These are phyloP conservation scores for Acanthis flammea DNA, from an alignment of 2,797 vertebrate species.

Conservation along the genomic window DNA sequence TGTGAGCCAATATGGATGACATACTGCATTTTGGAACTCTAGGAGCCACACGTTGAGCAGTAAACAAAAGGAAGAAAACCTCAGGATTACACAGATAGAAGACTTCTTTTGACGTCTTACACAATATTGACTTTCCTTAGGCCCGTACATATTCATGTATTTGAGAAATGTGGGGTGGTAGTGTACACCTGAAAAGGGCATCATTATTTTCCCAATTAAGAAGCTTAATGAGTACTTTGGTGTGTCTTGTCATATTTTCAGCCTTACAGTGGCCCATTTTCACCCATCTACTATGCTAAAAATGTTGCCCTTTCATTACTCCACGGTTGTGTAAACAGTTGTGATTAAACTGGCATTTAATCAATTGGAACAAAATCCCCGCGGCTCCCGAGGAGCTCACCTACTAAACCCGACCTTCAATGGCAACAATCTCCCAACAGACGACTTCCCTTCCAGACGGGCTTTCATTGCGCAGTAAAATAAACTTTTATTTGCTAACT, in stretches of 20 bases:
- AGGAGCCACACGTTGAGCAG: background rate
- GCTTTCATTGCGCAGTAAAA: background rate
- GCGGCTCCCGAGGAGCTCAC: background rate
- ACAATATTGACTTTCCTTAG: background rate
- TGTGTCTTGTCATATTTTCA: background rate
- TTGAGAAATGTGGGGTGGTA: background rate
- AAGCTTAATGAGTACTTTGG: background rate
- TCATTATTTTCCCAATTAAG: constrained; percentile 26
- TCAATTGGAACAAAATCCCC: background rate
- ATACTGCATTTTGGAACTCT: background rate
- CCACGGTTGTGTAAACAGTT: background rate
- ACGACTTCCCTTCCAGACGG: background rate
- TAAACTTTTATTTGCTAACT: background rate
- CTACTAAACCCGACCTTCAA: background rate
- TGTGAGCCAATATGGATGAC: background rate
- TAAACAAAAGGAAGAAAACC: background rate
- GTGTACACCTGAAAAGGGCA: background rate
- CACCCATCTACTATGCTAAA: background rate
- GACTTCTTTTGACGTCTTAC: background rate
- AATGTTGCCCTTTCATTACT: constrained; percentile 13
- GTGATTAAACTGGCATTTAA: constrained; percentile 1
- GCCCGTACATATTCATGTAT: rapidly evolving
- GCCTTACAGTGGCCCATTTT: constrained; percentile 3
- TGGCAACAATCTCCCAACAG: background rate
- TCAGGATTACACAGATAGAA: background rate